These are phyloP conservation scores for Brachionus koreanus DNA, from an alignment of 1,140 invertebrate genomes.

Conservation along the genomic window DNA sequence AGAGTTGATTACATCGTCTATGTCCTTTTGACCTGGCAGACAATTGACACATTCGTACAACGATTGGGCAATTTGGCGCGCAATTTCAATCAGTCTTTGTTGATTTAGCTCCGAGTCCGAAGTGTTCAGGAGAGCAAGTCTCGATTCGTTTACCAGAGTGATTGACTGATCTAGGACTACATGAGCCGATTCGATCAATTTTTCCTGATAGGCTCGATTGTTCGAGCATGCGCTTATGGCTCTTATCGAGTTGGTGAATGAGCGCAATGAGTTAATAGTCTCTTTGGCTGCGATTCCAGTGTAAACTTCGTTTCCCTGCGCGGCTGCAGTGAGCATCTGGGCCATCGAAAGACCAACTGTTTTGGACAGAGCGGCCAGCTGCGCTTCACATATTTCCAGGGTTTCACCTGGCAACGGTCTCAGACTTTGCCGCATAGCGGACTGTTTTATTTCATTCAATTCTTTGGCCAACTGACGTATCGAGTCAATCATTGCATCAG, in stretches of 20 bases:
- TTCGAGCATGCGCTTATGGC: conserved; percentile 68
- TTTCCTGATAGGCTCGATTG: conserved; percentile 64
- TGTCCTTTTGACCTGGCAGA: conserved; percentile 79
- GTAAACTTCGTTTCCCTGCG: conserved; percentile 73
- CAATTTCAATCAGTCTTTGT: conserved; percentile 55
- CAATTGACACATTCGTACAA: conserved; percentile 68
- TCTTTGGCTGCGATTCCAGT: conserved; percentile 70
- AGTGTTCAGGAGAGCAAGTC: conserved; percentile 65
- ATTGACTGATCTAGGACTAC: conserved; percentile 74
- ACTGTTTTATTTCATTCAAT: conserved; percentile 72
- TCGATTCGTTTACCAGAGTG: conserved; percentile 73
- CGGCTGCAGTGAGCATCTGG: conserved; percentile 76
- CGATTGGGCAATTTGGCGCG: conserved; percentile 59
- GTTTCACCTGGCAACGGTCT: conserved; percentile 80
- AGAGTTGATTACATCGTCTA: conserved; percentile 76
- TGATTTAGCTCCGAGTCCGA: conserved; percentile 64
- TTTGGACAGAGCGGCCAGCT: conserved; percentile 68
- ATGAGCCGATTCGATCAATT: conserved; percentile 62
- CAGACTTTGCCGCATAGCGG: conserved; percentile 68
- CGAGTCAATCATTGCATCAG: conserved; percentile 70
- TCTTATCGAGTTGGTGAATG: conserved; percentile 67
- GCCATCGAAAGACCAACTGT: conserved; percentile 68
- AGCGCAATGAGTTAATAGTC: conserved; percentile 69
- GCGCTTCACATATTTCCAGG: conserved; percentile 70
- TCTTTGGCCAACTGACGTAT: conserved; percentile 75